Conservation (phyloP, 2,113 vertebrate species). For the Dromiciops gliroides region DNA sequence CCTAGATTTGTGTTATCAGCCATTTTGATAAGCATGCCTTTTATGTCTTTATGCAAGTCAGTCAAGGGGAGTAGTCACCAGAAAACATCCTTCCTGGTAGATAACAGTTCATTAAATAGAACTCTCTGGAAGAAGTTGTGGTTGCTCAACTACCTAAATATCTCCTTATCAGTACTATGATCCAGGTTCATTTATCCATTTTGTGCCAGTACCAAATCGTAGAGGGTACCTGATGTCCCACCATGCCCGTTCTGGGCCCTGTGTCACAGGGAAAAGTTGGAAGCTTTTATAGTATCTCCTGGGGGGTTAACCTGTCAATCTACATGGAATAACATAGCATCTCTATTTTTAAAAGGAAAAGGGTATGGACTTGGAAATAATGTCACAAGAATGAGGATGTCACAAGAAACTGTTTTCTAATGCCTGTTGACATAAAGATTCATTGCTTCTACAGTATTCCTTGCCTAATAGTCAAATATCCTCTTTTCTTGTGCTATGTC, state of each 20-base stretch:
- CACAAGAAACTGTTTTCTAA: not conserved
- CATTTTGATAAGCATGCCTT: not conserved
- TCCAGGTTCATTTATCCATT: not conserved
- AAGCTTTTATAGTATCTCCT: not conserved
- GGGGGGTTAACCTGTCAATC: not conserved
- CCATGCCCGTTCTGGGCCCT: not conserved
- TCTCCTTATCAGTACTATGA: not conserved
- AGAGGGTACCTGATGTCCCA: not conserved
- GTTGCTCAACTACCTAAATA: not conserved
- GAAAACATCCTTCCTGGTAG: not conserved
- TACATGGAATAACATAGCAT: not conserved
- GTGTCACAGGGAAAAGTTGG: not conserved
- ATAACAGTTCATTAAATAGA: not conserved
- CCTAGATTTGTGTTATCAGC: not conserved
- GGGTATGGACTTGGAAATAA: not conserved
- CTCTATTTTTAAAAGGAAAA: not conserved
- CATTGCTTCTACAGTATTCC: not conserved
- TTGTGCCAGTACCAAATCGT: not conserved
- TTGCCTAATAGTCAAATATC: not conserved
- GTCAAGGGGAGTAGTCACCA: not conserved
- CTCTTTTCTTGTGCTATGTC: not conserved
- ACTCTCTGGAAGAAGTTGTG: not conserved
- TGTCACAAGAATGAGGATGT: not conserved
- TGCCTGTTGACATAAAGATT: not conserved
- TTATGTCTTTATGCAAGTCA: not conserved